Conservation (phyloP, 2,113 vertebrate genomes). For the Ancistrus triradiatus region DNA sequence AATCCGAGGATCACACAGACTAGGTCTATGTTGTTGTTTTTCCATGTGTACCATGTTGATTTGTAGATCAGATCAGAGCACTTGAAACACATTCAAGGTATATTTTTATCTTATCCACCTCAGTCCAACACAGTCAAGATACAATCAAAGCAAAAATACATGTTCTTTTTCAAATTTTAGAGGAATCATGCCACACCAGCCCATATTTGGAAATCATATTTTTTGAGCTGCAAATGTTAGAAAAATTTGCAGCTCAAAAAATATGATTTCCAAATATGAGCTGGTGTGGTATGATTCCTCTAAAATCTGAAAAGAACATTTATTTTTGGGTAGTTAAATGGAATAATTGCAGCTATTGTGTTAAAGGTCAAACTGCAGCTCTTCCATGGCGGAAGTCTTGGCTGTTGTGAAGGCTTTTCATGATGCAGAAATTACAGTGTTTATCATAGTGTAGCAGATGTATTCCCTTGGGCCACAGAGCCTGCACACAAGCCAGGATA, state of each 20-base stretch:
- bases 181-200: too few species aligned
- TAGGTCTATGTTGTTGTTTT: neutral
- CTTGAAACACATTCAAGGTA: neutral
- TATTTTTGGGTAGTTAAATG: constrained; percentile 17
- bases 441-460: constrained; percentile 44
- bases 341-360: constrained; percentile 24
- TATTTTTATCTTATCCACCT: neutral
- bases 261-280: too few species aligned
- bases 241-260: too few species aligned
- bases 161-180: too few species aligned
- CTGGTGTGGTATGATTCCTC: too few species aligned
- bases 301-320: too few species aligned
- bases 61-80: neutral
- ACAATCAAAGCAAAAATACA: too few species aligned
- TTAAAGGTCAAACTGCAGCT: constrained; percentile 16
- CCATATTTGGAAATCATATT: too few species aligned
- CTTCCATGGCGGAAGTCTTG: constrained; percentile 6
- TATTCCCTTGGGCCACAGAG: constrained; percentile 22
- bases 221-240: too few species aligned
- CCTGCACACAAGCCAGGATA: constrained; percentile 19
- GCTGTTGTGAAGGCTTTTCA: constrained; percentile 24
- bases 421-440: constrained; percentile 36
- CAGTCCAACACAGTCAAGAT: too few species aligned
- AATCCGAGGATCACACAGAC: neutral
- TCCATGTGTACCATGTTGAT: neutral